Percentiles rank a stretch among this genome's conserved stretches.
These are phyloP conservation scores for Thomomys bottae DNA, from an alignment of 2,113 vertebrate species.

Conservation along the genomic window DNA sequence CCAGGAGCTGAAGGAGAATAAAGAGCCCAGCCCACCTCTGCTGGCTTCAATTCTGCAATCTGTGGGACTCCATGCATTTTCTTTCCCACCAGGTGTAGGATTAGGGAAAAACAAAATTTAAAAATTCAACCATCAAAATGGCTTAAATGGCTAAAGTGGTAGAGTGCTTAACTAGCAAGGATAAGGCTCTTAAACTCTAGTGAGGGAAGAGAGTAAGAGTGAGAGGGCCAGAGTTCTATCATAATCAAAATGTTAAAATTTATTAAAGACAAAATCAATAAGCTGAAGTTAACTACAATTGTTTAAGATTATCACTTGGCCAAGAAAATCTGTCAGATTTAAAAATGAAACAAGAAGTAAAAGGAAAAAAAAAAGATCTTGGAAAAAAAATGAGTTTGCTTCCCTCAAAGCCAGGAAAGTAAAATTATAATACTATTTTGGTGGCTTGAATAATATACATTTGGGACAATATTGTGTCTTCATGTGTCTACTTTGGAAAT, in stretches of 20 bases:
- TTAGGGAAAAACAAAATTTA: not conserved
- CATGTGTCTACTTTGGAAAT: not conserved
- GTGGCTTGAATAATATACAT: not conserved
- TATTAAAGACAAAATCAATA: constrained; percentile 24
- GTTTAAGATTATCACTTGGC: not conserved
- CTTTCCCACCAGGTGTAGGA: not conserved
- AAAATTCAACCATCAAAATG: not conserved
- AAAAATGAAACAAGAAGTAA: not conserved
- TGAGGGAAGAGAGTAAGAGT: no score
- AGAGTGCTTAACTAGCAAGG: no score
- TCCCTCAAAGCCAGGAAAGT: not conserved
- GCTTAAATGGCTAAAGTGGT: not conserved
- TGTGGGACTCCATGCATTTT: not conserved
- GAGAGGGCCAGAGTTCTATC: no score
- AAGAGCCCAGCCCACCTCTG: no score
- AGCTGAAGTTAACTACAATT: constrained; percentile 7
- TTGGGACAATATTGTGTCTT: constrained; percentile 35
- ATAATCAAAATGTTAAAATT: not conserved
- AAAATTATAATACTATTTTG: constrained; percentile 8
- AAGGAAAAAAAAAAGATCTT: not conserved
- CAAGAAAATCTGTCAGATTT: not conserved
- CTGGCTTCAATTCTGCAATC: not conserved
- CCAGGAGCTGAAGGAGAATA: not conserved
- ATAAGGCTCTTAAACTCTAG: no score
- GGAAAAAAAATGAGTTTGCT: constrained; percentile 24